Evolutionary conservation across 1,140 invertebrate species (phyloP).

Genomic region (Drosophila dunni): DNA sequence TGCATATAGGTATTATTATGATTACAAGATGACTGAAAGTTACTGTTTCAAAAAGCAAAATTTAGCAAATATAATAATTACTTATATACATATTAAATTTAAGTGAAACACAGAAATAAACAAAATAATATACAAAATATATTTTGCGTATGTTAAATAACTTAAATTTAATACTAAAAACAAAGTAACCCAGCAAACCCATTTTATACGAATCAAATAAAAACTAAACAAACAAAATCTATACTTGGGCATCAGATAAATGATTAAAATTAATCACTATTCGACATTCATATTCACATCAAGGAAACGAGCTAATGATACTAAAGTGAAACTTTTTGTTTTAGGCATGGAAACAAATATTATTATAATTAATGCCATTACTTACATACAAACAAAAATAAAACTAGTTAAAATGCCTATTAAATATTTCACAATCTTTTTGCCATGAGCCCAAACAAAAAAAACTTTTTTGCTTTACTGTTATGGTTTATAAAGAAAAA

Average conservation of each 20-base stretch:
- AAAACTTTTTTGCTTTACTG: conserved; percentile 47
- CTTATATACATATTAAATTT: conserved; percentile 56
- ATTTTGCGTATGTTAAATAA: conserved; percentile 75
- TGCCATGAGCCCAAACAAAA: conserved; percentile 26
- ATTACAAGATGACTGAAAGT: conserved; percentile 82
- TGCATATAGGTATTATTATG: conserved; percentile 79
- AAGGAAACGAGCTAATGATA: background rate
- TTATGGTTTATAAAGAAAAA: conserved; percentile 43
- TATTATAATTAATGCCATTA: conserved; percentile 9
- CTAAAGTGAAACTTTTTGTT: conserved; percentile 10
- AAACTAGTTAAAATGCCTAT: conserved; percentile 61
- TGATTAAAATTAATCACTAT: conserved; percentile 20
- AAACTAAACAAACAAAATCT: conserved; percentile 51
- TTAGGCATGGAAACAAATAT: background rate
- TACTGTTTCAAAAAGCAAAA: conserved; percentile 75
- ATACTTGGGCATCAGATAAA: conserved; percentile 58
- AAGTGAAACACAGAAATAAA: conserved; percentile 32
- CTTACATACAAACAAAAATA: conserved; percentile 37
- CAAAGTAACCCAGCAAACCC: conserved; percentile 30
- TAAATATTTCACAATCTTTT: conserved; percentile 58
- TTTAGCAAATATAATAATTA: conserved; percentile 70
- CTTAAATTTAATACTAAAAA: conserved; percentile 49
- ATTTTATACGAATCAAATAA: conserved; percentile 62
- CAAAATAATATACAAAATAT: conserved; percentile 73
- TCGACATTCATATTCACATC: conserved; percentile 27